phyloP scores from a whole-genome alignment of 2,113 vertebrate species.

The Cyrtonyx montezumae region DNA sequence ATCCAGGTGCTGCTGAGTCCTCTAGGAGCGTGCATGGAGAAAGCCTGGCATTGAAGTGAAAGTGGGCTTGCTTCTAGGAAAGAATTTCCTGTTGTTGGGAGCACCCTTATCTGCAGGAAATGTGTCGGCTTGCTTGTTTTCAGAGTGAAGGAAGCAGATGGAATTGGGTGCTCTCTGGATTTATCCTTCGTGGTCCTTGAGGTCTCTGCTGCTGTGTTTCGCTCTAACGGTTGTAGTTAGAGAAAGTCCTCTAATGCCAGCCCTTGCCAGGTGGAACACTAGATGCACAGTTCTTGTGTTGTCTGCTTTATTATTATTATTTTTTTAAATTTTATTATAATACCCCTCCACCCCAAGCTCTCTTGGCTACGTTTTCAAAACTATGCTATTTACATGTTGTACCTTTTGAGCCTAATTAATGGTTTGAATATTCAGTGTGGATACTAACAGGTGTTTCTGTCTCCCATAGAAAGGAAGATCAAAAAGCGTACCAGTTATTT shows the following conservation, averaged over 20 bases:
- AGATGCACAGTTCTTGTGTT: background rate
- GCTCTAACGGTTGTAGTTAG: slow-evolving; percentile 16
- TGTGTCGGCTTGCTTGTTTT: slow-evolving; percentile 82
- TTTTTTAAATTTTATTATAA: background rate
- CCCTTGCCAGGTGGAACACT: background rate
- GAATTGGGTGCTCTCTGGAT: slow-evolving; percentile 70
- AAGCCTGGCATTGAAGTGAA: slow-evolving; percentile 25
- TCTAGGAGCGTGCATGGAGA: slow-evolving; percentile 21
- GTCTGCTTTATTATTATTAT: background rate
- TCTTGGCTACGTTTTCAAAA: background rate
- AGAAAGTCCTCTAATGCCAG: background rate
- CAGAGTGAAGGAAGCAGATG: slow-evolving; percentile 75
- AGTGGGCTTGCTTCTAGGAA: slow-evolving; percentile 59
- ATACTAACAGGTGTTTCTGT: background rate
- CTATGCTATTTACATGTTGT: slow-evolving; percentile 13
- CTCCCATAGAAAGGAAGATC: slow-evolving; percentile 9
- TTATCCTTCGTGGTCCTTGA: slow-evolving; percentile 11
- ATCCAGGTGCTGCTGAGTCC: background rate
- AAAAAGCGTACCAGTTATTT: slow-evolving; percentile 50
- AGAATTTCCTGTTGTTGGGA: slow-evolving; percentile 74
- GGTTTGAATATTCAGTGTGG: background rate
- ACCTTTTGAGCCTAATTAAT: slow-evolving; percentile 39
- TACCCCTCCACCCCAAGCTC: background rate
- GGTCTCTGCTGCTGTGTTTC: background rate
- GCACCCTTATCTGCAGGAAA: slow-evolving; percentile 83